phyloP scores from a whole-genome alignment of 1,140 invertebrate species.

The Belonocnema kinseyi region DNA sequence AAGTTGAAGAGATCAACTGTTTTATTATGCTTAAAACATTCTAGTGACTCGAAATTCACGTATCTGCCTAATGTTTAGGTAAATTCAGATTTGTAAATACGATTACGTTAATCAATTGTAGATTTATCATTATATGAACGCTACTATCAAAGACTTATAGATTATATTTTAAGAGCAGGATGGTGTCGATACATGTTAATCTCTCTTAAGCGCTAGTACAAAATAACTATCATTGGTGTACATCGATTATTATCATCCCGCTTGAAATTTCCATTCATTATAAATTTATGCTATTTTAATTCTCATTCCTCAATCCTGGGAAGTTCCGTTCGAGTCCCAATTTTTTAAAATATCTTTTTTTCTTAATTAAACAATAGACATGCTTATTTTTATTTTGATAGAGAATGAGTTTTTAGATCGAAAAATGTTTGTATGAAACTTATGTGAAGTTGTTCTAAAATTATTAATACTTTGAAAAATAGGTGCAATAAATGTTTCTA shows the following conservation, averaged over 20 bases:
- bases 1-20: constrained; percentile 49
- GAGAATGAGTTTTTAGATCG: background rate
- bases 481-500: too few species aligned
- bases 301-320: background rate
- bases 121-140: constrained; percentile 53
- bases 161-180: constrained; percentile 50
- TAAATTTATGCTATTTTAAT: background rate
- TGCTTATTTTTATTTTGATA: constrained; percentile 1
- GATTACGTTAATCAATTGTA: constrained; percentile 45
- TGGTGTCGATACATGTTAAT: constrained; percentile 45
- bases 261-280: constrained; percentile 38
- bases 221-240: constrained; percentile 58
- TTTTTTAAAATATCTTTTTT: constrained; percentile 5
- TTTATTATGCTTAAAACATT: constrained; percentile 45
- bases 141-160: constrained; percentile 53
- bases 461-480: too few species aligned
- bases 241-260: constrained; percentile 51
- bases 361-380: background rate
- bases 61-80: constrained; percentile 59
- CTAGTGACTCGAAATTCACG: constrained; percentile 17
- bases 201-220: constrained; percentile 56
- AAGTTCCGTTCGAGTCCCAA: background rate
- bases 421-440: too few species aligned
- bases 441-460: too few species aligned
- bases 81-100: constrained; percentile 57